Evolutionary conservation across 2,888 invertebrate species (phyloP).

Genomic region (Bimastos eiseni): DNA sequence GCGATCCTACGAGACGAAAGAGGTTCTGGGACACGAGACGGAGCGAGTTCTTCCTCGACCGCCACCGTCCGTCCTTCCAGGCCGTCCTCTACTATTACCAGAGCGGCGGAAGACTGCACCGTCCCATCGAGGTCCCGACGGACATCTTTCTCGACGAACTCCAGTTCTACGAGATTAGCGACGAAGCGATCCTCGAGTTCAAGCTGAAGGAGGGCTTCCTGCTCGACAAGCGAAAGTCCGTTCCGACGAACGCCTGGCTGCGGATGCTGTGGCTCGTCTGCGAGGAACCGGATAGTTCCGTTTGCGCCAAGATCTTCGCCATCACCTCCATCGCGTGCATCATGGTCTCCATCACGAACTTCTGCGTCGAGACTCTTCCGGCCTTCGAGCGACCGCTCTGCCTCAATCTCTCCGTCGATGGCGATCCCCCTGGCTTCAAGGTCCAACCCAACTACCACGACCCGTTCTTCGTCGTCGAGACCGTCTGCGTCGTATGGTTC

Average conservation of each 20-base stretch:
- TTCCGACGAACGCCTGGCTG: constrained; percentile 49
- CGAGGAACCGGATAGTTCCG: constrained; percentile 63
- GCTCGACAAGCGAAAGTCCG: constrained; percentile 51
- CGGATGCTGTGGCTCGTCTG: constrained; percentile 61
- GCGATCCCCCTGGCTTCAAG: not conserved
- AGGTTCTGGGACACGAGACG: constrained; percentile 54
- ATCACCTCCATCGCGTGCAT: constrained; percentile 63
- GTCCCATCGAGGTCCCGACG: constrained; percentile 56
- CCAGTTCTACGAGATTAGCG: constrained; percentile 63
- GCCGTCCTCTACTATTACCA: constrained; percentile 60
- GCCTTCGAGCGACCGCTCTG: constrained; percentile 53
- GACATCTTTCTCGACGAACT: constrained; percentile 64
- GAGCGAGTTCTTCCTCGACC: constrained; percentile 59
- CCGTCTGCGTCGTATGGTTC: constrained; percentile 60
- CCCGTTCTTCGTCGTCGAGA: constrained; percentile 58
- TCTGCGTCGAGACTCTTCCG: constrained; percentile 65
- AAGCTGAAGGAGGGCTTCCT: constrained; percentile 62
- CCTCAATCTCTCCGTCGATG: constrained; percentile 40
- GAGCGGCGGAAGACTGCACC: constrained; percentile 58
- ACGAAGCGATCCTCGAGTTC: constrained; percentile 59
- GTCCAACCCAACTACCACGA: constrained; percentile 48
- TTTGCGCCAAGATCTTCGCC: constrained; percentile 60
- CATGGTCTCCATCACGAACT: constrained; percentile 62
- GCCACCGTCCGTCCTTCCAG: constrained; percentile 59
- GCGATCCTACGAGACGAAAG: constrained; percentile 52